Base-by-base conservation (phyloP, 2,113 vertebrate genomes). In the Vidua macroura region DNA sequence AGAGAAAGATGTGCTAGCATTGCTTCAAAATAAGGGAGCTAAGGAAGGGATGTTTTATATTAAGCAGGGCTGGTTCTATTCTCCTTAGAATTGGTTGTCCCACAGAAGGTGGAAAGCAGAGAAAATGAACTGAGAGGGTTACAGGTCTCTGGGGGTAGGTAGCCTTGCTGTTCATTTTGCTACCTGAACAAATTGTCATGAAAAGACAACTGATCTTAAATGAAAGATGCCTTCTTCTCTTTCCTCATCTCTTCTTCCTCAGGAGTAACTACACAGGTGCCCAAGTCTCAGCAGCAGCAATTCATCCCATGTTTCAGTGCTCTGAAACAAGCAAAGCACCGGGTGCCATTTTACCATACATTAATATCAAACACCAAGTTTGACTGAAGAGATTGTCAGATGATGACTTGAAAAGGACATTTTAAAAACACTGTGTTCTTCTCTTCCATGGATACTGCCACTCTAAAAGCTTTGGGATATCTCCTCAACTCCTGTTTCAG, bases 141-240 rank as follows among this genome's bases (percentile, higher is more conserved):
- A 49, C 39, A 68, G 31, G 35, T 22, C 15, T 78, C 31, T 64
- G 39, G 60, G 53, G 13, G 18, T 6, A 72, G 12, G 28, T 30
- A 55, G 28, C 11, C 19, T 69, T 68, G 21, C 13, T 55, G 12
- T 66, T 70, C 27, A 19, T 86, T 67, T 80, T 58, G 6, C 52
- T 79, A 10, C 20, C 16, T 2, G 18, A 76, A 58, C 6, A 67
- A 10, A 3, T 11, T 49, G 24, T 53, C 82, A 72, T 43, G 35
- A 83, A 89, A 83, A 19, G 37, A 76, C 2, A 62, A 58, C 8
- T 12, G 31, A 63, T 76, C 10, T 84, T 28, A 73, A 24, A 39
- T 18, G 18, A 80, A 67, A 56, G 20, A 31, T 0, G 0, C 4
- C 4, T 1, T 9, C 27, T 76, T 74, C 37, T 63, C 11, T 80